These are phyloP conservation scores for Scatophagus argus DNA, from an alignment of 2,113 vertebrate species.

Conservation along the genomic window DNA sequence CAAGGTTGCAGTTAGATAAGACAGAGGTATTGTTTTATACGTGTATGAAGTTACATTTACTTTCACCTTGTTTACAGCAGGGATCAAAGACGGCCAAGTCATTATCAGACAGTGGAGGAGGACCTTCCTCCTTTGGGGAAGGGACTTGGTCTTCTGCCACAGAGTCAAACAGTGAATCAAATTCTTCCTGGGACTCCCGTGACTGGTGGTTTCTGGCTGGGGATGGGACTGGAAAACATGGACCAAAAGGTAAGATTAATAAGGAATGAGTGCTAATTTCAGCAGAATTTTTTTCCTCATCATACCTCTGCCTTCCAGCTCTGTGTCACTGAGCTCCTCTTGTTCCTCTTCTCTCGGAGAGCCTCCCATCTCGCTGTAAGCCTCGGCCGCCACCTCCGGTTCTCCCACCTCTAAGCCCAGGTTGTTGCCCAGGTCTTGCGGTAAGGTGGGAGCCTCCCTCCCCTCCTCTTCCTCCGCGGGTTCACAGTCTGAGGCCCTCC, in stretches of 20 bases:
- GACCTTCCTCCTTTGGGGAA: conserved; percentile 63
- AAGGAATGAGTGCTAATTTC: background rate
- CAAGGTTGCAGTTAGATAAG: background rate
- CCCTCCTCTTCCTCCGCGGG: conserved; percentile 83
- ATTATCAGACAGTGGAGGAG: conserved; percentile 82
- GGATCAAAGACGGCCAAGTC: conserved; percentile 93
- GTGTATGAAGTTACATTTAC: background rate
- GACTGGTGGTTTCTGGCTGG: conserved; percentile 48
- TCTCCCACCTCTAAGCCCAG: conserved; percentile 80
- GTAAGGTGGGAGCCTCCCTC: conserved; percentile 76
- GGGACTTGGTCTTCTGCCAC: conserved; percentile 56
- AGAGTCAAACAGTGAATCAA: conserved; percentile 82
- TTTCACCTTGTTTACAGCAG: conserved; percentile 88
- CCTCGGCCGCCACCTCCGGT: conserved; percentile 81
- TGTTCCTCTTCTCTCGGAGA: conserved; percentile 60
- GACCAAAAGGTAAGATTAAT: background rate
- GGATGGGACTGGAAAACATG: conserved; percentile 49
- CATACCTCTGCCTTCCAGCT: conserved; percentile 65
- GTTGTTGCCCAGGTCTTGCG: conserved; percentile 83
- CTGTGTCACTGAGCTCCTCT: conserved; percentile 58
- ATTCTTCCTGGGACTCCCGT: conserved; percentile 74
- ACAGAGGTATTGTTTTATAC: background rate
- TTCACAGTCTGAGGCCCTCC: conserved; percentile 73
- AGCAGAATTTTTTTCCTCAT: background rate
- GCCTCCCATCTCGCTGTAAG: conserved; percentile 77